phyloP scores from a whole-genome alignment of 2,113 vertebrate genomes.

The Cyrtonyx montezumae region DNA sequence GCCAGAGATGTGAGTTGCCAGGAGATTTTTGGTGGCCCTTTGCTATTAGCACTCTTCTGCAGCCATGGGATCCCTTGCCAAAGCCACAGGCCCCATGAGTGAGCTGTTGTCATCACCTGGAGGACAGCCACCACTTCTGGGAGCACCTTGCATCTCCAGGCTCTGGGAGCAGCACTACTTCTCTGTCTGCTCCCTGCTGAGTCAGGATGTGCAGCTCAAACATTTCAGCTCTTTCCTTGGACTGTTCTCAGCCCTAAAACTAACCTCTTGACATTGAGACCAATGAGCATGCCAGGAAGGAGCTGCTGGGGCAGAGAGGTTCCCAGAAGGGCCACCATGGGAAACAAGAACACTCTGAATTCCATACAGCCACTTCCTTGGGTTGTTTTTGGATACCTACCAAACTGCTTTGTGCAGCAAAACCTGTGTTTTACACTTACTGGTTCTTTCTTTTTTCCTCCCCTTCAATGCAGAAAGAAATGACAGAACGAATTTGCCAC shows the following conservation, averaged over 20 bases:
- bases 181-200: background rate
- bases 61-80: background rate
- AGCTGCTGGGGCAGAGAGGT: constrained; percentile 30
- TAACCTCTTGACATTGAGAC: background rate
- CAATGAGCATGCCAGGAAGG: background rate
- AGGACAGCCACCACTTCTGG: background rate
- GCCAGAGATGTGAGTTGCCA: background rate
- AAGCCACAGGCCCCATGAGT: background rate
- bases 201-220: background rate
- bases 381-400: constrained; percentile 1
- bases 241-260: background rate
- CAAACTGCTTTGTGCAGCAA: background rate
- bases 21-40: background rate
- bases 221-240: background rate
- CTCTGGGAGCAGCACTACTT: background rate
- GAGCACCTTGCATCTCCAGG: background rate
- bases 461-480: constrained; percentile 84
- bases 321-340: constrained; percentile 6
- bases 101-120: background rate
- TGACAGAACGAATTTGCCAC: constrained; percentile 93
- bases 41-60: background rate
- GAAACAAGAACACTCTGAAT: background rate
- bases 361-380: background rate
- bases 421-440: background rate
- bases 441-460: constrained; percentile 36